Conservation (phyloP, 1,140 invertebrate genomes). For the Atta colombica region DNA sequence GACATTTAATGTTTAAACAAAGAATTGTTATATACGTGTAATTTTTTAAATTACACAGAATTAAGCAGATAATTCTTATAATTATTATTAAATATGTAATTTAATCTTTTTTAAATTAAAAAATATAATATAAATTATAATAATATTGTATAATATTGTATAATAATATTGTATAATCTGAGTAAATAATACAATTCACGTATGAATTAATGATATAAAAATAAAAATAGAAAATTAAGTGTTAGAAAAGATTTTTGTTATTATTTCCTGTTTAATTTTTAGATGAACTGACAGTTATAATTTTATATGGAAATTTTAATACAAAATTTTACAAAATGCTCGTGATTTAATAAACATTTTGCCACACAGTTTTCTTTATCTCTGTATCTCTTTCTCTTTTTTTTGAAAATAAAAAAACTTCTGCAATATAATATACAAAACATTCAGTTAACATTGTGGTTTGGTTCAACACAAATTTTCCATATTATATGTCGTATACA, state of each 20-base stretch:
- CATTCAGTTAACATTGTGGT: conserved; percentile 11
- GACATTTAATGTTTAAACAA: conserved; percentile 10
- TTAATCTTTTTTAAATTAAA: conserved; percentile 1
- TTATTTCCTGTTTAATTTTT: conserved; percentile 1
- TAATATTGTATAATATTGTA: neutral
- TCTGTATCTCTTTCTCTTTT: neutral
- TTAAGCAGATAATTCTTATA: neutral
- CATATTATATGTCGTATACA: neutral
- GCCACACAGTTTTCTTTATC: no score
- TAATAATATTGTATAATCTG: neutral
- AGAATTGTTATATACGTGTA: neutral
- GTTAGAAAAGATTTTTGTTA: neutral
- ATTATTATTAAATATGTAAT: neutral
- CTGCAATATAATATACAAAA: neutral
- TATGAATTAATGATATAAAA: neutral
- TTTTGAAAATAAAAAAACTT: neutral
- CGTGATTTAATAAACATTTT: neutral
- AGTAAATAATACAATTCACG: neutral
- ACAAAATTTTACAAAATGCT: neutral
- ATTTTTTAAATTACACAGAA: neutral
- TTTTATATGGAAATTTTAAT: neutral
- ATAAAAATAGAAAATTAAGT: neutral
- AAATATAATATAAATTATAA: neutral
- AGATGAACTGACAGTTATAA: neutral
- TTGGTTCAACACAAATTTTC: conserved; percentile 17